phyloP scores from a whole-genome alignment of 2,888 invertebrate genomes.

The Malthinus seriepunctatus region DNA sequence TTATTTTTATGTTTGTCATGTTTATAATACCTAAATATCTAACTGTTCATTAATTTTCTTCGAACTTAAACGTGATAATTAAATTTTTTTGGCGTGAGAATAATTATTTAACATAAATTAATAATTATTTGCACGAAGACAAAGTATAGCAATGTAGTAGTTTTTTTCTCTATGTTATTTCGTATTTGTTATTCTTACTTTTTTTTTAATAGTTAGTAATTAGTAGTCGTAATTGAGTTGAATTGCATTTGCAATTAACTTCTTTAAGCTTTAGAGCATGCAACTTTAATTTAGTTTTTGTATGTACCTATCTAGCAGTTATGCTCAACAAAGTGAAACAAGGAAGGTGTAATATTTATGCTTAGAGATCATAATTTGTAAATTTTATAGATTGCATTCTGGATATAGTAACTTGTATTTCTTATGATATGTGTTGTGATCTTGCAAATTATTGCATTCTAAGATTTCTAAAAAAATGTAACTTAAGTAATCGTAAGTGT shows the following conservation, averaged over 20 bases:
- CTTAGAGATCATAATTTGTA: slow-evolving; percentile 11
- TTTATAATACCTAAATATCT: slow-evolving; percentile 2
- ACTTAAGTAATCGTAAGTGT: no score
- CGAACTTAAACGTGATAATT: slow-evolving; percentile 2
- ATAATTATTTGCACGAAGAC: not conserved
- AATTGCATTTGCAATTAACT: not conserved
- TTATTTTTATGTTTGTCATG: slow-evolving; percentile 3
- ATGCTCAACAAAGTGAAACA: slow-evolving; percentile 15
- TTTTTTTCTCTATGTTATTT: not conserved
- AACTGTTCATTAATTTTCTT: slow-evolving; percentile 12
- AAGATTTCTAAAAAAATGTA: no score
- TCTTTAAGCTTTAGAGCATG: slow-evolving; percentile 2
- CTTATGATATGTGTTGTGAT: not conserved
- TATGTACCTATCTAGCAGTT: no score
- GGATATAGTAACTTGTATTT: not conserved
- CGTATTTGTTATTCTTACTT: not conserved
- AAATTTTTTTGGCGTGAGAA: slow-evolving; percentile 6
- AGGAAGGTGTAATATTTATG: slow-evolving; percentile 18
- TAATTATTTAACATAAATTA: slow-evolving; percentile 4
- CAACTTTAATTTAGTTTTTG: slow-evolving; percentile 12
- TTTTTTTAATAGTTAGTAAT: not conserved
- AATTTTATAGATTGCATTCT: slow-evolving; percentile 11
- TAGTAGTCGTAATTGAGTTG: not conserved
- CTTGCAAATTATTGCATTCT: not conserved
- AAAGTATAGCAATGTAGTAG: not conserved